Percentiles rank a stretch among this genome's conserved stretches.
phyloP scores from a whole-genome alignment of 2,888 invertebrate species.

The Linyphia triangularis region DNA sequence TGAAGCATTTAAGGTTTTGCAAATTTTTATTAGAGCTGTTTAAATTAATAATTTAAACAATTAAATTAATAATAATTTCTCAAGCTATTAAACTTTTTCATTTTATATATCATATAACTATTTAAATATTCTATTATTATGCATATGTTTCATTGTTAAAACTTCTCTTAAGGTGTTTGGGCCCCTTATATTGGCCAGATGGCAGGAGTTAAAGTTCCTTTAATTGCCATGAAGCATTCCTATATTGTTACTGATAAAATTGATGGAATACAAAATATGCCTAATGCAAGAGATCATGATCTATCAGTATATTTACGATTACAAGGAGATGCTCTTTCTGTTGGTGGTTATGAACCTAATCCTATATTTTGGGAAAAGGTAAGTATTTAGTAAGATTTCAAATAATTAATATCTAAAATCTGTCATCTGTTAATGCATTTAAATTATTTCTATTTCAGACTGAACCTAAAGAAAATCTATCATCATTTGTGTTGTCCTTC shows the following conservation, averaged over 20 bases:
- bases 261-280: slow-evolving; percentile 86
- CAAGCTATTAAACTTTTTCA: too few species aligned
- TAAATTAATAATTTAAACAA: too few species aligned
- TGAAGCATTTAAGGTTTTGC: too few species aligned
- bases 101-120: too few species aligned
- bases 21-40: too few species aligned
- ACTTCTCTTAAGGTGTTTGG: slow-evolving; percentile 87
- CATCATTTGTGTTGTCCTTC: too few species aligned
- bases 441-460: background rate
- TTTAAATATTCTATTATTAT: too few species aligned
- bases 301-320: slow-evolving; percentile 89
- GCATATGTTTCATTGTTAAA: background rate
- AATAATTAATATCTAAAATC: background rate
- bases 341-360: slow-evolving; percentile 93
- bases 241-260: slow-evolving; percentile 91
- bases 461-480: background rate
- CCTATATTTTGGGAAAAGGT: slow-evolving; percentile 89
- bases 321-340: slow-evolving; percentile 89
- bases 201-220: slow-evolving; percentile 86
- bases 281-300: slow-evolving; percentile 93
- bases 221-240: slow-evolving; percentile 92
- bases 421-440: background rate
- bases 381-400: slow-evolving; percentile 72
- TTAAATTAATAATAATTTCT: too few species aligned
- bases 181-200: slow-evolving; percentile 86